phyloP scores from a whole-genome alignment of 2,113 vertebrate genomes.

The Ammospiza caudacuta region DNA sequence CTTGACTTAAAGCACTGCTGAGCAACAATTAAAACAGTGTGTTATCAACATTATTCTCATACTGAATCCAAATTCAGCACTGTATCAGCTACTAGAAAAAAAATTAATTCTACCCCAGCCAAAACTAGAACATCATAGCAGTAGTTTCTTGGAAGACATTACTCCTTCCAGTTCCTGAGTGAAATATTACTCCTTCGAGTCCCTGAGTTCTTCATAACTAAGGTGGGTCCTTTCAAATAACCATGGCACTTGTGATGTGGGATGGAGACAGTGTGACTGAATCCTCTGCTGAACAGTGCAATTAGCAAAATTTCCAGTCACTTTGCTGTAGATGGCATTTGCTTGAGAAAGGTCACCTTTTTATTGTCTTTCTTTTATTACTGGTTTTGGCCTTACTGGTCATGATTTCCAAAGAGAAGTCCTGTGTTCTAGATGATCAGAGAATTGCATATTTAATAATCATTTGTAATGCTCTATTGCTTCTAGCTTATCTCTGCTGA shows the following conservation, averaged over 20 bases:
- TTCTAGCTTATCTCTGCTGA: neutral
- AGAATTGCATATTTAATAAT: neutral
- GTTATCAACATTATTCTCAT: neutral
- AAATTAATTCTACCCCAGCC: neutral
- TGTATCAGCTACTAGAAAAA: neutral
- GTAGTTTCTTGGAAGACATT: neutral
- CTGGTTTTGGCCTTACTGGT: neutral
- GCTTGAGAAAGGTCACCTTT: neutral
- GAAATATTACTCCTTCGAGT: neutral
- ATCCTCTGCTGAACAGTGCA: neutral
- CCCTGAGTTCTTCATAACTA: neutral
- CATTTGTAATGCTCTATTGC: neutral
- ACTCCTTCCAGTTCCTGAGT: neutral
- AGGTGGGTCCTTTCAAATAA: neutral
- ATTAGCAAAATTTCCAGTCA: neutral
- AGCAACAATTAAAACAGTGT: neutral
- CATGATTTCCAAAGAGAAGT: neutral
- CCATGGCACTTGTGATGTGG: neutral
- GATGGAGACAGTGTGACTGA: neutral
- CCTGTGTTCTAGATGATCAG: neutral
- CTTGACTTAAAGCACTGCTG: neutral
- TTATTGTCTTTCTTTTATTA: neutral
- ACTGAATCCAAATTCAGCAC: neutral
- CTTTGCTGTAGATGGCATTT: neutral
- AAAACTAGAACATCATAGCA: neutral